Base-by-base conservation (phyloP, 2,113 vertebrate genomes). In the Ellobius talpinus region DNA sequence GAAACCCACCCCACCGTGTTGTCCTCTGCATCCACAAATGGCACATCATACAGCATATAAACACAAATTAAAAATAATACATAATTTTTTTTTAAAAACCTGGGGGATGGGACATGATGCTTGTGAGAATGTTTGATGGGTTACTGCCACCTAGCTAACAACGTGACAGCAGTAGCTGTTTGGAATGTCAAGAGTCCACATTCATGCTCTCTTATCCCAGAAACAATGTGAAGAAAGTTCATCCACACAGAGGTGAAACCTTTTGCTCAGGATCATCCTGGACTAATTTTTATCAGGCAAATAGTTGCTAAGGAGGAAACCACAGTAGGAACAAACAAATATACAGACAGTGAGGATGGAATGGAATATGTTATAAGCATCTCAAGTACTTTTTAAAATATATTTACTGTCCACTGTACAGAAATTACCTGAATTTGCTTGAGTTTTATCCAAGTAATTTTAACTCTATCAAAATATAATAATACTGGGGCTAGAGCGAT, bases 231-330 rank as follows among this genome's bases (percentile, higher is more conserved):
- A 29, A 47, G 91, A 31, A 90, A 81, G 2, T 89, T 96, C 74
- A 95, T 86, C 58, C 66, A 95, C 95, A 68, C 77, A 73, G 39
- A 92, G 24, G 4, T 58, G 77, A 89, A 96, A 79, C 4, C 66
- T 66, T 86, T 52, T 76, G 58, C 9, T 95, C 45, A 86, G 45
- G 24, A 86, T n/a, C 33, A 85, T 58, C 19, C 11, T 86, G 17
- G n/a, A 68, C 42, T 86, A 73, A 90, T 94, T 82, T 96, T 94
- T 81, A 65, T 47, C 89, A 93, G 16, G 81, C 29, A 91, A 66
- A 45, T 36, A 90, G 90, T 17, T 96, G 47, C 36, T 94, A 86
- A 87, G 88, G 66, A 91, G 90, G 47, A 96, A 96, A 89, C 7
- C 21, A 81, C 24, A 58, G 79, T 39, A 85, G 74, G 47, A 93